Evolutionary conservation across 2,888 invertebrate species (phyloP).

Genomic region (Chaetogeoica ovagalla): DNA sequence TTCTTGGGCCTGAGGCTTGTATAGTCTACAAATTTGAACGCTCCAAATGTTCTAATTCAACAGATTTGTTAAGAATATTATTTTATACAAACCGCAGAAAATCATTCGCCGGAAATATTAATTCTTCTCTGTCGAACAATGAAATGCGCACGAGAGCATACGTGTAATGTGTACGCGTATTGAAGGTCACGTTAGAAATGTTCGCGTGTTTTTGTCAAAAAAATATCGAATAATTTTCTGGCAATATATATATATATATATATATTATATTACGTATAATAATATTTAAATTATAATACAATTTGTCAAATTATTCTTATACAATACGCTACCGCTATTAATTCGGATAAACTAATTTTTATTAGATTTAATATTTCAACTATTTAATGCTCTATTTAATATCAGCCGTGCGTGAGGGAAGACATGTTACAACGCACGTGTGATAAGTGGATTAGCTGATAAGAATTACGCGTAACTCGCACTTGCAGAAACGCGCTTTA

Average conservation of each 20-base stretch:
- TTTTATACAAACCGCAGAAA: no score
- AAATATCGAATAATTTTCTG: background rate
- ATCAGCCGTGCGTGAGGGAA: slow-evolving; percentile 7
- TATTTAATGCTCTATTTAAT: slow-evolving; percentile 16
- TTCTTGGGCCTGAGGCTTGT: no score
- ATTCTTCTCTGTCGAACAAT: no score
- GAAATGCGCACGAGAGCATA: background rate
- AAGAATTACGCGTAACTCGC: slow-evolving; percentile 2
- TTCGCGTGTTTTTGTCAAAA: background rate
- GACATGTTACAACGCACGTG: background rate
- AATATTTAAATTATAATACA: no score
- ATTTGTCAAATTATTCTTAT: no score
- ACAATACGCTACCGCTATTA: background rate
- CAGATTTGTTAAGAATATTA: no score
- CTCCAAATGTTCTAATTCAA: no score
- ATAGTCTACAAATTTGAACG: no score
- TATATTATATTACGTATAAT: no score
- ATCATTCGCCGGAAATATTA: no score
- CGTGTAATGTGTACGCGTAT: background rate
- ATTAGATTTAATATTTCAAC: background rate
- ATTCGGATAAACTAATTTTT: slow-evolving; percentile 1
- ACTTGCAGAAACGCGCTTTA: background rate
- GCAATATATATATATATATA: no score
- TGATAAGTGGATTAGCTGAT: slow-evolving; percentile 21
- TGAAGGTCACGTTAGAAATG: slow-evolving; percentile 6